phyloP scores from a whole-genome alignment of 64 coral and sea anemone genomes.

The Pocillopora damicornis region DNA sequence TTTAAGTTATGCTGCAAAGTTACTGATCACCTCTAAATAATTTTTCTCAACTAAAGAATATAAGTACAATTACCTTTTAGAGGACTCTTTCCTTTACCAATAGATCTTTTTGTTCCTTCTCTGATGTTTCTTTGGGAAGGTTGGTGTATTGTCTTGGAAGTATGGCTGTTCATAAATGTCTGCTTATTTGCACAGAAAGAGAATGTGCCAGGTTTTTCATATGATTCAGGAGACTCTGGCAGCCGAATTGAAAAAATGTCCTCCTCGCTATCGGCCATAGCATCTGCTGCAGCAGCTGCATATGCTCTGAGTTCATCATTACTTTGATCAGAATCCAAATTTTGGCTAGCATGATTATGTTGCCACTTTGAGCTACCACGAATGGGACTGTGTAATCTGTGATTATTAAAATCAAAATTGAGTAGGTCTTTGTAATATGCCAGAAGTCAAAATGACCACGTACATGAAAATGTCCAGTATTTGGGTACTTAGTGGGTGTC shows the following conservation, averaged over 20 bases:
- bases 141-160: background rate
- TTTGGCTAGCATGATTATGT: background rate
- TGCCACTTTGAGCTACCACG: background rate
- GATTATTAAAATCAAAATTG: background rate
- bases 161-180: background rate
- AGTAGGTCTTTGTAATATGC: background rate
- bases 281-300: constrained; percentile 45
- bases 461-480: no score
- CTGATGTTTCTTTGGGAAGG: background rate
- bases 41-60: no score
- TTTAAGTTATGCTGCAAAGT: no score
- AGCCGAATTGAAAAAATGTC: constrained; percentile 49
- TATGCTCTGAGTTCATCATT: constrained; percentile 70
- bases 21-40: no score
- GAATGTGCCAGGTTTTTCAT: background rate
- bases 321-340: constrained; percentile 32
- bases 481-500: no score
- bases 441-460: no score
- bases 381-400: background rate
- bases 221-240: constrained; percentile 12
- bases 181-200: background rate
- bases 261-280: constrained; percentile 69
- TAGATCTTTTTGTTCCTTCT: background rate
- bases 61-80: no score
- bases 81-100: background rate